A percentile compares a stretch with the other conserved stretches of the same genome.
These are phyloP conservation scores for Acanthosepion pharaonis DNA, from an alignment of 2,888 invertebrate genomes.

Conservation along the genomic window DNA sequence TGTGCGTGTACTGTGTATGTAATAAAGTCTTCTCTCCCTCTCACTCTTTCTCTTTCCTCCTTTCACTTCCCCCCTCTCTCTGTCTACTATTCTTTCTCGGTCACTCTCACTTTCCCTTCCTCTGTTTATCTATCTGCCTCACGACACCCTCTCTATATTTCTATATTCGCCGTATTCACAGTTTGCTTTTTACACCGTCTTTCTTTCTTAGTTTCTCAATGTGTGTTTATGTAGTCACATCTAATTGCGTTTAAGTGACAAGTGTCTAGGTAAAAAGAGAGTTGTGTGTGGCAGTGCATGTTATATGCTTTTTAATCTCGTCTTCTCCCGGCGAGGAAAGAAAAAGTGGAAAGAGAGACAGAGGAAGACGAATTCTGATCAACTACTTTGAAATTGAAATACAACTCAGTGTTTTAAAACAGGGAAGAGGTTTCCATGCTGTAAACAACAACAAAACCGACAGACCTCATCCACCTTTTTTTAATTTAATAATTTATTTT, in stretches of 20 bases:
- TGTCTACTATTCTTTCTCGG: background rate
- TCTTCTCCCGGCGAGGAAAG: background rate
- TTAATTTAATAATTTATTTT: background rate
- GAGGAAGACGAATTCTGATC: background rate
- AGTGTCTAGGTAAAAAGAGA: background rate
- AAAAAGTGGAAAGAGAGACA: background rate
- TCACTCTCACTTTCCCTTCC: background rate
- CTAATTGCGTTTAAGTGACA: background rate
- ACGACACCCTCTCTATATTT: background rate
- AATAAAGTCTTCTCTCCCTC: background rate
- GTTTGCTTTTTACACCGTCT: no score
- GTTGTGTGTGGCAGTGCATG: background rate
- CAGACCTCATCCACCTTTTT: background rate
- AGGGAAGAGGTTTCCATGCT: background rate
- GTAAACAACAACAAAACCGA: background rate
- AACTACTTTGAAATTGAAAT: background rate
- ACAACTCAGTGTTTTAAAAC: background rate
- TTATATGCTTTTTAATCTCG: background rate
- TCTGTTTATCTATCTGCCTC: background rate
- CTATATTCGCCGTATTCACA: background rate
- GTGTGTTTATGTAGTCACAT: constrained; percentile 18
- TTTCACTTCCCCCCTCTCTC: background rate
- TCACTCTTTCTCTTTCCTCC: background rate
- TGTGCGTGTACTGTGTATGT: background rate
- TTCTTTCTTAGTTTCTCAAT: background rate